phyloP scores from a whole-genome alignment of 2,797 vertebrate genomes.

The Mionectes olivaceus region DNA sequence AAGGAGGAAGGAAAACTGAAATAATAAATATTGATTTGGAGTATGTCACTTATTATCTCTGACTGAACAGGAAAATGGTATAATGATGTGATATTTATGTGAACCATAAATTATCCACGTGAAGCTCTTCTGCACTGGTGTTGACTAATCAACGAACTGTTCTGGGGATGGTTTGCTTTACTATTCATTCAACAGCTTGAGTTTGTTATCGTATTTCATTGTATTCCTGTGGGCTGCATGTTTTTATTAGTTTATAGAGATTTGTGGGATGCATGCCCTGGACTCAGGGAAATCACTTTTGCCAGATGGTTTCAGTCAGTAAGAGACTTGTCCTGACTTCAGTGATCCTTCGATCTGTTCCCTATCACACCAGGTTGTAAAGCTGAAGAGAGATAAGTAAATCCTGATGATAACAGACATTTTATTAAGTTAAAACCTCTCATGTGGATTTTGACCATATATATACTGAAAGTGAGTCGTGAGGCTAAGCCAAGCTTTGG shows the following conservation, averaged over 20 bases:
- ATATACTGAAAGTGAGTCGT: neutral
- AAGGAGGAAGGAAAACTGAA: slow-evolving; percentile 55
- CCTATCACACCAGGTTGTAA: neutral
- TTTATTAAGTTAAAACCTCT: neutral
- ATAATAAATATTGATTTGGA: slow-evolving; percentile 69
- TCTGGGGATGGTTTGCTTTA: neutral
- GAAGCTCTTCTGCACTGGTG: slow-evolving; percentile 1
- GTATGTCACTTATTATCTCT: slow-evolving; percentile 38
- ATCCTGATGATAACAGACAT: neutral
- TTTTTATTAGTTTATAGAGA: slow-evolving; percentile 14
- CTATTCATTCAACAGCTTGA: neutral
- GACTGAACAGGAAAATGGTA: slow-evolving; percentile 45
- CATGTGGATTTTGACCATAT: neutral
- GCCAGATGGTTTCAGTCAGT: slow-evolving; percentile 14
- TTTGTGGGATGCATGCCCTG: neutral
- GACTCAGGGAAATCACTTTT: neutral
- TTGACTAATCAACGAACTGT: slow-evolving; percentile 8
- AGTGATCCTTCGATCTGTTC: neutral
- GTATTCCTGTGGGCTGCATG: neutral
- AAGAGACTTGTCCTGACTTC: neutral
- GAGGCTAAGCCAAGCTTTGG: neutral
- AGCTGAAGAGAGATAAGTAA: neutral
- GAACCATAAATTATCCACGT: slow-evolving; percentile 33
- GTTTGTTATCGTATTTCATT: slow-evolving; percentile 1
- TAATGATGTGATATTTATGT: slow-evolving; percentile 47